A percentile compares a stretch with the other conserved stretches of the same genome.
Evolutionary conservation across 2,888 invertebrate genomes (phyloP).

Genomic region (Allophyes oxyacanthae): DNA sequence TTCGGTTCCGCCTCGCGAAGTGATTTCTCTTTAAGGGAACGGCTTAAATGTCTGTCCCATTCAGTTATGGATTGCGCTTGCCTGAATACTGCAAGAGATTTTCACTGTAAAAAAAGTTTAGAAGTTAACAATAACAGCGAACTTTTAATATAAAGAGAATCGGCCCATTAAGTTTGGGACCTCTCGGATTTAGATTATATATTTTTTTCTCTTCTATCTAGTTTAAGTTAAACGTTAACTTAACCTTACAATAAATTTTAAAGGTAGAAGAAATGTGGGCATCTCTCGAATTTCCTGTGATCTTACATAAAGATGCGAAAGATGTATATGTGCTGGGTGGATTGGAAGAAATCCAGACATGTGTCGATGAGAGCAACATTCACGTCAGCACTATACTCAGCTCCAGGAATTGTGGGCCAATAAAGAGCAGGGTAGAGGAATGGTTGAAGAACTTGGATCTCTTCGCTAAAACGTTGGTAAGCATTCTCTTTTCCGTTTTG

Average conservation of each 20-base stretch:
- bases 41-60: too few species aligned
- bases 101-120: too few species aligned
- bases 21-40: too few species aligned
- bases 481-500: neutral
- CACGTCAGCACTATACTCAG: conserved; percentile 96
- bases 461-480: conserved; percentile 95
- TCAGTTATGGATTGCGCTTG: too few species aligned
- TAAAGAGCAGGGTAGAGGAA: conserved; percentile 94
- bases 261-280: conserved; percentile 96
- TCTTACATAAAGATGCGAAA: conserved; percentile 94
- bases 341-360: conserved; percentile 94
- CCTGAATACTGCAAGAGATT: too few species aligned
- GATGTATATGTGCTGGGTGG: conserved; percentile 96
- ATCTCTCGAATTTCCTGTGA: conserved; percentile 92
- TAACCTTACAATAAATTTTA: neutral
- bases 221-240: neutral
- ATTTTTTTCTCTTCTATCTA: too few species aligned
- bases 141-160: too few species aligned
- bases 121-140: too few species aligned
- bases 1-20: too few species aligned
- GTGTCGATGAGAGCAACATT: conserved; percentile 96
- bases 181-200: too few species aligned
- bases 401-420: conserved; percentile 95
- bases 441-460: conserved; percentile 94
- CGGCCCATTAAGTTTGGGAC: too few species aligned